Conservation (phyloP, 2,888 invertebrate genomes). For the Heliconius ethilla region DNA sequence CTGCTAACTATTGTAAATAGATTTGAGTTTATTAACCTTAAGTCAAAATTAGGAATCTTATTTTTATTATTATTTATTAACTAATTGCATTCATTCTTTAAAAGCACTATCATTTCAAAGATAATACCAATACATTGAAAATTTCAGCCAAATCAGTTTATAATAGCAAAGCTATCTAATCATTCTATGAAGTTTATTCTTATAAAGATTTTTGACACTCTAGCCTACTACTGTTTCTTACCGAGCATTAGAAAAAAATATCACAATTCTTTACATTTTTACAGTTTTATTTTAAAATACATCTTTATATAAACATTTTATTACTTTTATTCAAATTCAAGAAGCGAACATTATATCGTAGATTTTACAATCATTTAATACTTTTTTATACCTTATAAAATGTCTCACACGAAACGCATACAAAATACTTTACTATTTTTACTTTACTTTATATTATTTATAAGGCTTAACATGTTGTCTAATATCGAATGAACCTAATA, state of each 20-base stretch:
- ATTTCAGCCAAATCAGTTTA: too few species aligned
- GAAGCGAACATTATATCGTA: background rate
- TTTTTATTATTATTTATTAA: background rate
- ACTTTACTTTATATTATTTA: too few species aligned
- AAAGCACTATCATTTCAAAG: background rate
- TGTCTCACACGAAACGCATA: background rate
- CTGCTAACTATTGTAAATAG: slow-evolving; percentile 8
- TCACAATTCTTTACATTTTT: background rate
- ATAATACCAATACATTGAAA: too few species aligned
- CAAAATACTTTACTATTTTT: background rate
- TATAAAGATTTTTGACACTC: background rate
- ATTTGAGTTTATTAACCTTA: background rate
- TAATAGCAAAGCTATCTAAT: too few species aligned
- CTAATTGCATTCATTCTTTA: background rate
- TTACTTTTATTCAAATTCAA: slow-evolving; percentile 4
- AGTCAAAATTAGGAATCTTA: background rate
- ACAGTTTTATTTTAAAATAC: background rate
- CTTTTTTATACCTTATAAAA: slow-evolving; percentile 3
- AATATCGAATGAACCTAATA: too few species aligned
- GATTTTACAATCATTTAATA: slow-evolving; percentile 9
- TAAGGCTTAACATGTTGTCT: too few species aligned
- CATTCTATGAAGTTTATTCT: too few species aligned
- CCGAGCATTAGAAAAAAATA: background rate
- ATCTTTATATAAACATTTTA: background rate
- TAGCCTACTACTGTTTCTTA: background rate